A percentile compares a stretch with the other conserved stretches of the same genome.
phyloP scores from a whole-genome alignment of 2,888 invertebrate genomes.

The Azorinus chamasolen region DNA sequence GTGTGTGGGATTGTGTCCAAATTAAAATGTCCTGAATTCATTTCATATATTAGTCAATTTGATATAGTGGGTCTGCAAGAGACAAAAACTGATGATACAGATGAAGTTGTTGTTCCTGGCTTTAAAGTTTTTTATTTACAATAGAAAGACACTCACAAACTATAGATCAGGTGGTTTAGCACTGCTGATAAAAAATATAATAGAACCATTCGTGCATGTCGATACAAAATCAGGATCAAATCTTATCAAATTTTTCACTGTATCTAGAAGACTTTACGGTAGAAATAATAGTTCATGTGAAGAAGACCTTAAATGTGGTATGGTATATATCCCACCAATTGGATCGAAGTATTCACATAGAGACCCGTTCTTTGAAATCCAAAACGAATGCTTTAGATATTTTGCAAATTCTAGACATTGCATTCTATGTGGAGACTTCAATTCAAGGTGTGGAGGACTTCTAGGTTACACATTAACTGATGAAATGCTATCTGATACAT shows the following conservation, averaged over 20 bases:
- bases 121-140: no score
- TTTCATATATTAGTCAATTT: no score
- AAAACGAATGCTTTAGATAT: background rate
- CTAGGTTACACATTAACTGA: background rate
- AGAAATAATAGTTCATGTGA: no score
- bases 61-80: no score
- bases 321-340: constrained; percentile 21
- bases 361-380: constrained; percentile 6
- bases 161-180: constrained; percentile 18
- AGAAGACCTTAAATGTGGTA: constrained; percentile 10
- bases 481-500: no score
- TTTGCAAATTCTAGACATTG: background rate
- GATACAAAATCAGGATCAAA: background rate
- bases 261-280: background rate
- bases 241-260: constrained; percentile 7
- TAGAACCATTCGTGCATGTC: background rate
- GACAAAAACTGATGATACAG: no score
- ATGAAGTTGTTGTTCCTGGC: no score
- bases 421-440: constrained; percentile 17
- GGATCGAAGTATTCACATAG: constrained; percentile 12
- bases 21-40: no score
- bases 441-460: constrained; percentile 2
- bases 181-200: background rate
- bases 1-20: no score
- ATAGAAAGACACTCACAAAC: background rate